Evolutionary conservation across 2,113 vertebrate genomes (phyloP), one percentile per base, ranked within the genome.

Genomic region (Monarcha castaneiventris): DNA sequence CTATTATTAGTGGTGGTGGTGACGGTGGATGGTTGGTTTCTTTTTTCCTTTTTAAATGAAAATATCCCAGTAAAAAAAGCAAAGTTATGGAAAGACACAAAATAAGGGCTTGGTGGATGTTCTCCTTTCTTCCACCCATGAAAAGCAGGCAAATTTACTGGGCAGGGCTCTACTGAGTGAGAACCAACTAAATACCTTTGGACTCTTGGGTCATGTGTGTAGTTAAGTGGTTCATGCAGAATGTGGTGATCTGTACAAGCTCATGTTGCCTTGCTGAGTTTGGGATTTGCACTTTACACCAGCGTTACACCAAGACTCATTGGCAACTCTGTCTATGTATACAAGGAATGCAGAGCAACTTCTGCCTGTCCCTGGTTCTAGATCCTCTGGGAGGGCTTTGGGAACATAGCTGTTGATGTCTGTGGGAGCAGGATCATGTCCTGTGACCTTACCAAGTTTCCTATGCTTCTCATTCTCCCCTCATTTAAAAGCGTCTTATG

Each of bases 391-490:
- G 85, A 81, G 66, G 83, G 64, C 82, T 92, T 87, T 72, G 62
- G 67, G 22, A 88, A 85, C 63, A 43, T 23, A 64, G 30, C 1
- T 84, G 35, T 58, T 93, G 86, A 91, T 58, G 12, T 84, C 68
- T 55, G 25, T 86, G 68, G 73, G 55, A 88, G 64, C 26, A 68
- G 22, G 59, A 84, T 86, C 83, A 26, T 23, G n/a, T 84, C 72
- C 79, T 96, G n/a, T 94, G 84, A 95, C 93, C 93, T 96, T 73
- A 91, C 48, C 68, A 81, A 94, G 51, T 86, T 96, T 95, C 87
- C 82, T 93, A 35, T 74, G 68, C 56, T 94, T 14, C 68, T 88
- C 9, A 4, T 77, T 95, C 87, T 84, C 35, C 1, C 48, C 56
- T 93, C 43, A 37, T 59, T 90, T 94, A 94, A 89, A 95, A 93